Percentiles rank a stretch among this genome's conserved stretches.
phyloP scores from a whole-genome alignment of 2,797 vertebrate species.

The Apodemus agrarius region DNA sequence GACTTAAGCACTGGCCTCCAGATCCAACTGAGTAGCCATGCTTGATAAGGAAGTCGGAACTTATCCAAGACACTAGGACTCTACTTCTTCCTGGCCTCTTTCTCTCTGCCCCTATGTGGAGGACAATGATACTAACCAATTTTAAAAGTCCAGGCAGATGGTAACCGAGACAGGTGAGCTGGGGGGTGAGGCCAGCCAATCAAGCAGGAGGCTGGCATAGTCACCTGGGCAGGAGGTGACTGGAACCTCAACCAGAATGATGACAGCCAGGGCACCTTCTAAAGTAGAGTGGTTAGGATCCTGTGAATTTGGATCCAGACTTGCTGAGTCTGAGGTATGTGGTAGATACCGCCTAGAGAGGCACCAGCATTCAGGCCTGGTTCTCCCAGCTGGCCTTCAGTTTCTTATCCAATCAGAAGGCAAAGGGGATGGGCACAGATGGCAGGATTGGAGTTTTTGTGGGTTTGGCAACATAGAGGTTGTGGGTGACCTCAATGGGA shows the following conservation, averaged over 20 bases:
- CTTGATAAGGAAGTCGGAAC: background rate
- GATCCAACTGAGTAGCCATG: background rate
- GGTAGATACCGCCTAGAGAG: background rate
- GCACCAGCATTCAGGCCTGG: background rate
- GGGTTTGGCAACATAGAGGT: background rate
- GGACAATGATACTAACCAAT: background rate
- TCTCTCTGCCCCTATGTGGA: too few species aligned
- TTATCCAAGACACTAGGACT: background rate
- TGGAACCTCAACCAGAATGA: background rate
- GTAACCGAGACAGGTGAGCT: background rate
- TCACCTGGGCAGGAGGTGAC: background rate
- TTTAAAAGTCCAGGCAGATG: background rate
- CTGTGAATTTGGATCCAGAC: background rate
- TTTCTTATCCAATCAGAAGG: background rate
- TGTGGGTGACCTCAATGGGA: background rate
- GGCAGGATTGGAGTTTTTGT: background rate
- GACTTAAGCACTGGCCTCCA: background rate
- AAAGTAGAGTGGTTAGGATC: background rate
- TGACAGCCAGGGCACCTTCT: background rate
- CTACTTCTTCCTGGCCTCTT: background rate
- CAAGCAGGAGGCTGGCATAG: background rate
- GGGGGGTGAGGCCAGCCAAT: background rate
- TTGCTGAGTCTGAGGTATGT: background rate
- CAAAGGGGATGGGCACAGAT: background rate
- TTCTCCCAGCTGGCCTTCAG: too few species aligned